A percentile compares a stretch with the other conserved stretches of the same genome.
Evolutionary conservation across 2,888 invertebrate species (phyloP).

Genomic region (Drosophila nigricruria): DNA sequence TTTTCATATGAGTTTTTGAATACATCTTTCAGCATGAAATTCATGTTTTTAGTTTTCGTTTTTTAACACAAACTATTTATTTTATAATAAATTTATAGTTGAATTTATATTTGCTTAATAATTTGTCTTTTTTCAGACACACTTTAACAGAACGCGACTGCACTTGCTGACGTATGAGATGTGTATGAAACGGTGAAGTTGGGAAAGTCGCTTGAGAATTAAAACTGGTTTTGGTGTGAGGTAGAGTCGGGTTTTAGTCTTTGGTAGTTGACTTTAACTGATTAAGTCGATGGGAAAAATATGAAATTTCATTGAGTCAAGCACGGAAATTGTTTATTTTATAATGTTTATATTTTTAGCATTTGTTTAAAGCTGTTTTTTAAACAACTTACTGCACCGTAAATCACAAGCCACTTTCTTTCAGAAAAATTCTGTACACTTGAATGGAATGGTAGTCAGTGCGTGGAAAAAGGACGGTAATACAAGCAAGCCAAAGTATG

Average conservation of each 20-base stretch:
- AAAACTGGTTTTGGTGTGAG: slow-evolving; percentile 48
- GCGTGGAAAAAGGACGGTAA: slow-evolving; percentile 29
- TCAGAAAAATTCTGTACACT: slow-evolving; percentile 71
- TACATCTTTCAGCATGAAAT: slow-evolving; percentile 14
- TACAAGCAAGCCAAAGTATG: not conserved
- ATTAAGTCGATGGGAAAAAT: not conserved
- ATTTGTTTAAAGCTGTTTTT: slow-evolving; percentile 6
- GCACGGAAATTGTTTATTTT: not conserved
- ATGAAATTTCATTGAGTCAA: not conserved
- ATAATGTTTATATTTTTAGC: not conserved
- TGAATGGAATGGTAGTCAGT: slow-evolving; percentile 28
- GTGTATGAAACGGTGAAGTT: slow-evolving; percentile 19
- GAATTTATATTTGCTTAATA: not conserved
- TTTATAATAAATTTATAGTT: slow-evolving; percentile 2
- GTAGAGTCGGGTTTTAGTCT: not conserved
- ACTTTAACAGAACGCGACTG: slow-evolving; percentile 23
- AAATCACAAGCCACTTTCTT: slow-evolving; percentile 42
- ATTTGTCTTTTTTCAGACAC: not conserved
- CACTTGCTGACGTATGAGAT: slow-evolving; percentile 59
- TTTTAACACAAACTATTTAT: not conserved
- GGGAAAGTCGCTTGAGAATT: slow-evolving; percentile 23
- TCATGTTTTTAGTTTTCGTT: slow-evolving; percentile 12
- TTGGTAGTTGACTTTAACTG: not conserved
- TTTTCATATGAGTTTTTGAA: slow-evolving; percentile 32
- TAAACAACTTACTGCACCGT: slow-evolving; percentile 17